phyloP scores from a whole-genome alignment of 2,113 vertebrate species.

The Oxygymnocypris stewartii region DNA sequence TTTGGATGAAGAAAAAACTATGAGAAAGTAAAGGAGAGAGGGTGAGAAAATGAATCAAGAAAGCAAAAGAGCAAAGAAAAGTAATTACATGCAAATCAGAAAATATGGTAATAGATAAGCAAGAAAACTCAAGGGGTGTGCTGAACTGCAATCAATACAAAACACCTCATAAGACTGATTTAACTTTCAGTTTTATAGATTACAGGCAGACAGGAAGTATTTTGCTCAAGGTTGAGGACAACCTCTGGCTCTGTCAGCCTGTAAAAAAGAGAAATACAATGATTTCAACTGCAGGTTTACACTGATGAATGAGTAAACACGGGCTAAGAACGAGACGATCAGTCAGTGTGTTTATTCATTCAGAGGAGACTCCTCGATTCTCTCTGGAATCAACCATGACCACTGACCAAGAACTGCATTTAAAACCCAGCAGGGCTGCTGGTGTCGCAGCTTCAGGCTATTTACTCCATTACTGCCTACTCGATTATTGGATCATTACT shows the following conservation, averaged over 20 bases:
- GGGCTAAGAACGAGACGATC: slow-evolving; percentile 42
- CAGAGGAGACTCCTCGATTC: slow-evolving; percentile 25
- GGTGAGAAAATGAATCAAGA: background rate
- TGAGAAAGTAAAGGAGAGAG: background rate
- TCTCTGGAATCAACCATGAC: slow-evolving; percentile 21
- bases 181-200: slow-evolving; percentile 45
- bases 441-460: slow-evolving; percentile 26
- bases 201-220: slow-evolving; percentile 21
- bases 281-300: slow-evolving; percentile 12
- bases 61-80: slow-evolving; percentile 26
- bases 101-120: slow-evolving; percentile 48
- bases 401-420: slow-evolving; percentile 31
- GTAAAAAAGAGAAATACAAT: slow-evolving; percentile 33
- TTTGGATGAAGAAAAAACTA: slow-evolving; percentile 4
- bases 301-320: slow-evolving; percentile 51
- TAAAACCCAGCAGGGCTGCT: slow-evolving; percentile 35
- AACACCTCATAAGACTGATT: slow-evolving; percentile 38
- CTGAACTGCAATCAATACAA: slow-evolving; percentile 47
- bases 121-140: slow-evolving; percentile 2
- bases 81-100: slow-evolving; percentile 57
- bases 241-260: slow-evolving; percentile 34
- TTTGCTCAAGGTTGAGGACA: slow-evolving; percentile 22
- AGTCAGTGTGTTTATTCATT: slow-evolving; percentile 55
- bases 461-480: slow-evolving; percentile 35
- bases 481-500: slow-evolving; percentile 30